These are phyloP conservation scores for Scaptomyza cyrtandrae DNA, from an alignment of 2,888 invertebrate genomes.

Conservation along the genomic window DNA sequence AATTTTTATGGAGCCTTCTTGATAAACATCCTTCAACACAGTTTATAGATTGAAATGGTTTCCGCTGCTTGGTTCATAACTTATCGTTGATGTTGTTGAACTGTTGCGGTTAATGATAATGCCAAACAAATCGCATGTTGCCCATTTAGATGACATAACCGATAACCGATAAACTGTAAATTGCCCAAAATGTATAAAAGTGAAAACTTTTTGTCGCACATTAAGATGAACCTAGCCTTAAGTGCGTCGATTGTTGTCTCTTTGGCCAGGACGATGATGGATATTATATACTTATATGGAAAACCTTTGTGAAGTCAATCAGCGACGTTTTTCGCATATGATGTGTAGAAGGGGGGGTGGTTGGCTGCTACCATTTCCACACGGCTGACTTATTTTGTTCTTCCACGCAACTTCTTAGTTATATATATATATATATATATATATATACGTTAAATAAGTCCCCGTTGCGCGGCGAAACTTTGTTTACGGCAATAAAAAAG, in stretches of 20 bases:
- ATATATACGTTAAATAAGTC: constrained; percentile 75
- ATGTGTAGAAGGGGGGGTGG: constrained; percentile 13
- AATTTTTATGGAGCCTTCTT: neutral
- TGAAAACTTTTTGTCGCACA: constrained; percentile 68
- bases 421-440: too few species aligned
- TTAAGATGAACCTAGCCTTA: constrained; percentile 65
- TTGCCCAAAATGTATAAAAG: constrained; percentile 56
- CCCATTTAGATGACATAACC: constrained; percentile 79
- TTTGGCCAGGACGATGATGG: constrained; percentile 20
- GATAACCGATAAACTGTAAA: constrained; percentile 79
- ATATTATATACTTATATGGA: constrained; percentile 34
- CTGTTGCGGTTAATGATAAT: constrained; percentile 47
- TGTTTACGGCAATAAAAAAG: constrained; percentile 80
- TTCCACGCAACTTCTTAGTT: constrained; percentile 64
- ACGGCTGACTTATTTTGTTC: constrained; percentile 67
- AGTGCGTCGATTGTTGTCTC: constrained; percentile 56
- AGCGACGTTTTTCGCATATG: constrained; percentile 48
- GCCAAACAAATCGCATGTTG: constrained; percentile 65
- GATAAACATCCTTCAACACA: neutral
- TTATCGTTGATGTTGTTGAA: constrained; percentile 19
- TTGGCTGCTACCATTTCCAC: constrained; percentile 49
- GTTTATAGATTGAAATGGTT: constrained; percentile 39
- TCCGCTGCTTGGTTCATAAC: constrained; percentile 22
- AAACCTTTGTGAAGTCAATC: constrained; percentile 65
- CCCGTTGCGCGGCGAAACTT: constrained; percentile 77